Percentiles rank a stretch among this genome's conserved stretches.
phyloP scores from a whole-genome alignment of 2,113 vertebrate species.

The Menura novaehollandiae region DNA sequence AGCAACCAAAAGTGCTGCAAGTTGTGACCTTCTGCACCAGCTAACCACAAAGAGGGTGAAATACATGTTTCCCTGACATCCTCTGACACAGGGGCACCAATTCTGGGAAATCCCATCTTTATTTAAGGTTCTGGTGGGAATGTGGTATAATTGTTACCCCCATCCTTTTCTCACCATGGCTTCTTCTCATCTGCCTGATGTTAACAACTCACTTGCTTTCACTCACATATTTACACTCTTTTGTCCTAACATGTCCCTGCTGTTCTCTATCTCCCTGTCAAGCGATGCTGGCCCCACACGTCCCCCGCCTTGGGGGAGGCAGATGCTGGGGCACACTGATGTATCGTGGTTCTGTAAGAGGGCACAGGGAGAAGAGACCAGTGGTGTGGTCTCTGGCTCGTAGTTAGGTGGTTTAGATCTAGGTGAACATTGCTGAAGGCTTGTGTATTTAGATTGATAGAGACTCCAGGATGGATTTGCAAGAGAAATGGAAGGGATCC shows the following conservation, averaged over 20 bases:
- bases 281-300: rapidly evolving
- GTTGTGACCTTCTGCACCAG: background rate
- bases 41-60: background rate
- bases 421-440: background rate
- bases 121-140: background rate
- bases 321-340: background rate
- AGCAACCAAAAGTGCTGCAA: background rate
- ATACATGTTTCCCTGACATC: background rate
- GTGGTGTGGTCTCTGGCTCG: background rate
- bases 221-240: background rate
- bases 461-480: background rate
- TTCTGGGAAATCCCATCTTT: background rate
- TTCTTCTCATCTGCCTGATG: background rate
- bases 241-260: background rate
- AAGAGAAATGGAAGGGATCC: background rate
- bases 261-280: background rate
- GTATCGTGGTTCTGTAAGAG: background rate
- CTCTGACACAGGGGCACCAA: background rate
- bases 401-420: background rate
- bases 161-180: background rate
- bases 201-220: background rate
- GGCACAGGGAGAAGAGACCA: background rate
- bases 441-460: background rate
- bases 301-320: background rate
- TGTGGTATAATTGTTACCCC: background rate